Percentiles rank a stretch among this genome's conserved stretches.
Evolutionary conservation across 2,888 invertebrate genomes (phyloP).

Genomic region (Artemia sp.): DNA sequence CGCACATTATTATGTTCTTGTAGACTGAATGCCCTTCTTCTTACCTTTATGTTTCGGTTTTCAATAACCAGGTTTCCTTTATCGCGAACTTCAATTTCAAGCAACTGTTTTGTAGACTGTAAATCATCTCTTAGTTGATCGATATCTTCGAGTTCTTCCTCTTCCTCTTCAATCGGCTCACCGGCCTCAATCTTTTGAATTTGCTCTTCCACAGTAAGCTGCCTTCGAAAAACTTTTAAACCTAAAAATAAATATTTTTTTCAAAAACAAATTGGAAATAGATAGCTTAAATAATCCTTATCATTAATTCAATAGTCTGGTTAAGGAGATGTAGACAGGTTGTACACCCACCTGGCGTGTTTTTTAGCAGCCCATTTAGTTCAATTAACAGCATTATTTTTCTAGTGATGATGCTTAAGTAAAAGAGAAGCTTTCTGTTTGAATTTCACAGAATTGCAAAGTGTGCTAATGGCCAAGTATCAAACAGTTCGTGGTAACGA

Average conservation of each 20-base stretch:
- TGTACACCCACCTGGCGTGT: too few relatives aligned
- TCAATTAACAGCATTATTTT: too few relatives aligned
- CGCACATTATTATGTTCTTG: conserved; percentile 23
- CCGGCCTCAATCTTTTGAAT: conserved; percentile 23
- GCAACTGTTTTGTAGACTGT: conserved; percentile 75
- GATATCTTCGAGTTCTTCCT: conserved; percentile 68
- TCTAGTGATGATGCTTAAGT: too few relatives aligned
- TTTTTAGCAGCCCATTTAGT: too few relatives aligned
- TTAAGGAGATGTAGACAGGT: too few relatives aligned
- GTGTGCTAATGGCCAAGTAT: too few relatives aligned
- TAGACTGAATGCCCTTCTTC: conserved; percentile 20
- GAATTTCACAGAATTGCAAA: too few relatives aligned
- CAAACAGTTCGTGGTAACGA: too few relatives aligned
- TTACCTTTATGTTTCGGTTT: conserved; percentile 51
- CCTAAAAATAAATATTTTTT: conserved; percentile 28
- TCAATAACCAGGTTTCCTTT: conserved; percentile 69
- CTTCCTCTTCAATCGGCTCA: conserved; percentile 36
- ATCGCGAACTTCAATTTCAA: conserved; percentile 66
- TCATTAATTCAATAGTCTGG: too few relatives aligned
- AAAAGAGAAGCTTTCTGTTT: too few relatives aligned
- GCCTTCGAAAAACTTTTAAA: conserved; percentile 65
- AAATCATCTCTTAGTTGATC: conserved; percentile 76
- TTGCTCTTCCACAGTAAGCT: conserved; percentile 76
- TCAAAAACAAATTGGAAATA: background rate
- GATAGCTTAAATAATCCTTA: too few relatives aligned